Evolutionary conservation across 2,797 vertebrate genomes (phyloP).

Genomic region (Hapalemur alaotrensis): DNA sequence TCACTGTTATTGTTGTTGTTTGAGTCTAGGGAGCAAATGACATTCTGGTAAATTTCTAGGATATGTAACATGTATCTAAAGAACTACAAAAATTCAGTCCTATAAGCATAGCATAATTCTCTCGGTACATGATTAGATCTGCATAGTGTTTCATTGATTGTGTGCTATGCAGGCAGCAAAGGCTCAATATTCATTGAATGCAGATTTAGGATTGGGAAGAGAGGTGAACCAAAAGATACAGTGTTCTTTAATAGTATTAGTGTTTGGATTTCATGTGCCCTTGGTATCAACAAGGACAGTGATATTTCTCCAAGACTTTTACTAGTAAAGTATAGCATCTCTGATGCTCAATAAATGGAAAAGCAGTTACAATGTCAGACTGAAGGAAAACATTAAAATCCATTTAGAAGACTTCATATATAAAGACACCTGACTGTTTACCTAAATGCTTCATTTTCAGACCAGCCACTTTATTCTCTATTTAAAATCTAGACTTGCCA

Average conservation of each 20-base stretch:
- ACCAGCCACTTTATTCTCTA: constrained; percentile 4
- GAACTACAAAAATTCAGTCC: background rate
- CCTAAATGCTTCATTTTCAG: constrained; percentile 28
- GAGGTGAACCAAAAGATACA: background rate
- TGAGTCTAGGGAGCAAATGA: background rate
- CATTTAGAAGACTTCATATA: constrained; percentile 3
- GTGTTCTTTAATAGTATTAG: background rate
- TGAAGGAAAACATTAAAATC: background rate
- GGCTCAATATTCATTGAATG: background rate
- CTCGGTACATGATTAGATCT: background rate
- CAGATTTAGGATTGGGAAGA: constrained; percentile 9
- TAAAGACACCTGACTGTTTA: background rate
- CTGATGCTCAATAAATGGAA: background rate
- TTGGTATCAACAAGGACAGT: background rate
- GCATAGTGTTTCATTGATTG: background rate
- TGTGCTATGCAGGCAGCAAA: background rate
- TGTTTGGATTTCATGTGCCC: background rate
- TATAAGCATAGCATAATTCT: background rate
- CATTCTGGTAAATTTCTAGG: background rate
- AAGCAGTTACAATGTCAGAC: background rate
- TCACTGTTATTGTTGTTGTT: background rate
- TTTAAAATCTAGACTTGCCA: background rate
- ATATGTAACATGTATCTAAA: background rate
- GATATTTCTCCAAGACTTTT: constrained; percentile 3
- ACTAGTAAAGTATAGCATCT: background rate